These are phyloP conservation scores for Xylota sylvarum DNA, from an alignment of 2,888 invertebrate genomes.

Conservation along the genomic window DNA sequence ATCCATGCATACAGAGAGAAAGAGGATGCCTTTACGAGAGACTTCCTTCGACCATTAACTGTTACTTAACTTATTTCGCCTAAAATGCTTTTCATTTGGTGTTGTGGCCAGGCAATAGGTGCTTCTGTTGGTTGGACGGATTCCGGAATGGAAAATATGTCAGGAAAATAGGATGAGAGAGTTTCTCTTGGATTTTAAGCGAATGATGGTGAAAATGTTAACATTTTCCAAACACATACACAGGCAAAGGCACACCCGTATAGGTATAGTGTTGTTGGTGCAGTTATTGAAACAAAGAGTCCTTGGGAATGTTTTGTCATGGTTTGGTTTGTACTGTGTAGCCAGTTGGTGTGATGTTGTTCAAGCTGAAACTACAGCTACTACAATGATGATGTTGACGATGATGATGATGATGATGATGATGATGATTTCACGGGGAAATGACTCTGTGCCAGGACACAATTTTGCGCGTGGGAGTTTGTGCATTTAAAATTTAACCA, in stretches of 20 bases:
- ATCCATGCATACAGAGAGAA: neutral
- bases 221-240: conserved; percentile 4
- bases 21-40: conserved; percentile 36
- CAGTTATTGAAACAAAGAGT: conserved; percentile 33
- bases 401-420: conserved; percentile 39
- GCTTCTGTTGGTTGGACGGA: neutral
- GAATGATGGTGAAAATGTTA: conserved; percentile 44
- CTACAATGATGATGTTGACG: conserved; percentile 13
- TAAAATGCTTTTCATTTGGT: conserved; percentile 57
- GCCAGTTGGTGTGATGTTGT: conserved; percentile 4
- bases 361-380: conserved; percentile 18
- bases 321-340: conserved; percentile 26
- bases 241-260: too few species aligned
- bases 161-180: conserved; percentile 34
- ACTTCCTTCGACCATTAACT: conserved; percentile 68
- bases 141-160: conserved; percentile 35
- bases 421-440: conserved; percentile 59
- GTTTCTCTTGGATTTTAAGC: conserved; percentile 29
- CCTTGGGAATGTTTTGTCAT: conserved; percentile 47
- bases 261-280: neutral
- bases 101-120: conserved; percentile 34
- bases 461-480: conserved; percentile 33
- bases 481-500: conserved; percentile 66
- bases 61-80: conserved; percentile 67
- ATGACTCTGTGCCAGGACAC: conserved; percentile 38